Percentiles rank a stretch among this genome's conserved stretches.
These are phyloP conservation scores for Astropecten irregularis DNA, from an alignment of 53 echinoderm and acorn worm species.

Conservation along the genomic window DNA sequence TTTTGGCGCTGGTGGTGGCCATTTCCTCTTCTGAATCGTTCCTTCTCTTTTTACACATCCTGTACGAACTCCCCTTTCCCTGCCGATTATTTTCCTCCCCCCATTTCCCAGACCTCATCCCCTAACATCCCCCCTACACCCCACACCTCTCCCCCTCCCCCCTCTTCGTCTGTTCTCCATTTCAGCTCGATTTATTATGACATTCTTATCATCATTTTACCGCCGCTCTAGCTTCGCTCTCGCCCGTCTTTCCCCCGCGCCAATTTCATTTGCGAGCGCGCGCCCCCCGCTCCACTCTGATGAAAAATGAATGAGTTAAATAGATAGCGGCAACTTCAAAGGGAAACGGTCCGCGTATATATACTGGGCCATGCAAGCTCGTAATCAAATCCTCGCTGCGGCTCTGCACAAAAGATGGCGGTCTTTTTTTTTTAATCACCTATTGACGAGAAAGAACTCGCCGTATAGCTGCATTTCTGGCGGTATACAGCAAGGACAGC, in stretches of 20 bases:
- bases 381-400: slow-evolving; percentile 23
- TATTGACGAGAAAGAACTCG: neutral
- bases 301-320: slow-evolving; percentile 23
- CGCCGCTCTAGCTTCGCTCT: no score
- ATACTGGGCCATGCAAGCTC: neutral
- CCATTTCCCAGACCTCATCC: neutral
- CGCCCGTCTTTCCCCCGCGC: neutral
- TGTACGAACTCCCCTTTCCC: neutral
- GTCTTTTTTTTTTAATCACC: slow-evolving; percentile 17
- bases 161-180: neutral
- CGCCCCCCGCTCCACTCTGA: neutral
- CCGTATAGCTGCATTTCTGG: neutral
- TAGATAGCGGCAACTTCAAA: slow-evolving; percentile 26
- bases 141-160: neutral
- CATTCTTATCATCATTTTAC: neutral
- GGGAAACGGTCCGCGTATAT: neutral
- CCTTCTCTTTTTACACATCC: neutral
- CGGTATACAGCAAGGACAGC: neutral
- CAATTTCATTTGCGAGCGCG: slow-evolving; percentile 32
- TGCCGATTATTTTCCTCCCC: neutral
- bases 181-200: slow-evolving; percentile 2
- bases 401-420: slow-evolving; percentile 7
- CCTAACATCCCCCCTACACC: neutral
- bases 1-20: no score
- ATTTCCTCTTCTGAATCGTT: no score